These are phyloP conservation scores for Chymomyza costata DNA, from an alignment of 1,140 invertebrate genomes.

Conservation along the genomic window DNA sequence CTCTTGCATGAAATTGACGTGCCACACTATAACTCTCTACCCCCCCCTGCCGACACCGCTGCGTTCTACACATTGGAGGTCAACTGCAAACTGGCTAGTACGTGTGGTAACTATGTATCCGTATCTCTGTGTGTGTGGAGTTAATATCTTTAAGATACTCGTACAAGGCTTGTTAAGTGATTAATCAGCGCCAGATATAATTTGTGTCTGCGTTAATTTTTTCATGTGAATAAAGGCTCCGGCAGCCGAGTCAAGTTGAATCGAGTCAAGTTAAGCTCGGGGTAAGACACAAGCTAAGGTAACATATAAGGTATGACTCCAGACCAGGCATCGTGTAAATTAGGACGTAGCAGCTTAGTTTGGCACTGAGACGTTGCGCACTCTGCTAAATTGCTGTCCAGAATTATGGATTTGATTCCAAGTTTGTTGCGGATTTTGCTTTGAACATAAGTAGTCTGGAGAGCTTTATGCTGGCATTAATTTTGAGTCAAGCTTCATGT, in stretches of 20 bases:
- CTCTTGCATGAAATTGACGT: conserved; percentile 72
- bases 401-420: no score
- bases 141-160: conserved; percentile 62
- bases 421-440: no score
- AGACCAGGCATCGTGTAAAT: no score
- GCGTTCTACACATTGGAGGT: conserved; percentile 24
- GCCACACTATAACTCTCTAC: conserved; percentile 54
- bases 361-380: no score
- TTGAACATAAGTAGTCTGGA: no score
- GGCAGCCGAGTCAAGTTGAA: conserved; percentile 10
- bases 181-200: conserved; percentile 74
- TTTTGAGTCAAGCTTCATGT: no score
- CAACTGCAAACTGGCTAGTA: conserved; percentile 25
- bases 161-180: conserved; percentile 72
- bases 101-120: conserved; percentile 13
- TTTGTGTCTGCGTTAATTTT: conserved; percentile 74
- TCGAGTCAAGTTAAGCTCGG: no score
- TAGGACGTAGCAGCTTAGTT: conserved; percentile 53
- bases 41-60: neutral
- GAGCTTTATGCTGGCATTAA: no score
- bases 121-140: conserved; percentile 31
- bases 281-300: no score
- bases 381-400: no score
- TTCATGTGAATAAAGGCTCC: conserved; percentile 61
- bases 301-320: no score